Base-by-base conservation (phyloP, 2,113 vertebrate genomes). In the Antechinus flavipes region DNA sequence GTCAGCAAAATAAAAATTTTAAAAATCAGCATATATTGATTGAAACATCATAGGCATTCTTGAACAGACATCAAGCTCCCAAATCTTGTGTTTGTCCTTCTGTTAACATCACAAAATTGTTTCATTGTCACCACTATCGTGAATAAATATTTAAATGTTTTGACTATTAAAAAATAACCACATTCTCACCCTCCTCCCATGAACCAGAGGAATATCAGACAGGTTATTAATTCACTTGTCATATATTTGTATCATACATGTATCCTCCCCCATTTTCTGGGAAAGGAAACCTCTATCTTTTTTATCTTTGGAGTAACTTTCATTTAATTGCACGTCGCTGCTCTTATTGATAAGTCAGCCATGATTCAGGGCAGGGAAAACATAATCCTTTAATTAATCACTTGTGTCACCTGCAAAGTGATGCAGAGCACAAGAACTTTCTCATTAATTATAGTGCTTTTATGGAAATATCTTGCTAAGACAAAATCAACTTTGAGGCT, bases 381-480 rank as follows among this genome's bases (percentile, higher is more conserved):
- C 68, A 84, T 42, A 84, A 84, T 84, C 68, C 68, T 84, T 84
- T 84, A 84, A 84, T 84, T 84, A 84, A 84, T 84, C 68, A 84
- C 19, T 84, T 84, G n/a, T 84, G 68, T 84, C 68, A 84, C 68
- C 19, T 84, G 68, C 68, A 84, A 84, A 84, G 68, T 84, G 68
- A 84, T 84, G 68, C 68, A 84, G 27, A 84, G 68, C n/a, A 42
- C n/a, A 84, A 84, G 68, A 84, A 84, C 68, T 84, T 84, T 84
- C 68, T 84, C 68, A 84, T 84, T 84, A 84, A 84, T 84, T 84
- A 84, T 84, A 84, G n/a, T 42, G n/a, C n/a, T 84, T 84, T 42
- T 35, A 84, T 84, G 68, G 42, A 84, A 84, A 84, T 84, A 42
- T 84, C 68, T 84, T 84, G 68, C 68, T 23, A 42, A 84, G 7